Percentiles rank a stretch among this genome's conserved stretches.
These are phyloP conservation scores for Ditylenchus dipsaci DNA, from an alignment of 1,140 invertebrate genomes.

Conservation along the genomic window DNA sequence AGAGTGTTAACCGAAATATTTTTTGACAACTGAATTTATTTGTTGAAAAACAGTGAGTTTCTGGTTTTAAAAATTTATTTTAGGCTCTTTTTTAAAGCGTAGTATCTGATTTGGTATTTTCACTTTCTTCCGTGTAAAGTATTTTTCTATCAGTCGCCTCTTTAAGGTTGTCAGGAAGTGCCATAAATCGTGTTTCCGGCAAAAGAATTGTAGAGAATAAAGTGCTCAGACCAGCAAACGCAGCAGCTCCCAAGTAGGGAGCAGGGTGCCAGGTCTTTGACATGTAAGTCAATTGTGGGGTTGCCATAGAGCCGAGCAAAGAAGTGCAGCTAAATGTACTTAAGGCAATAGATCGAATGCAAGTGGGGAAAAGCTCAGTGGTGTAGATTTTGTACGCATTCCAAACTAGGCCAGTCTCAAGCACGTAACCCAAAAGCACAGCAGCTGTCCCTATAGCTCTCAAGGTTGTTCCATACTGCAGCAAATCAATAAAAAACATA, in stretches of 20 bases:
- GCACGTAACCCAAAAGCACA: slow-evolving; percentile 32
- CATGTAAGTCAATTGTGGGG: slow-evolving; percentile 37
- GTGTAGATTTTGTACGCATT: slow-evolving; percentile 45
- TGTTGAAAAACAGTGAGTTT: no score
- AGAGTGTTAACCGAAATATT: no score
- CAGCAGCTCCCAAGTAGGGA: slow-evolving; percentile 26
- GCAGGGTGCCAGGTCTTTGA: slow-evolving; percentile 37
- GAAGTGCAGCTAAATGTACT: slow-evolving; percentile 37
- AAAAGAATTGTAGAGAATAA: slow-evolving; percentile 22
- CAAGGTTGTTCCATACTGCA: background rate
- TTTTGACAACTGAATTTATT: no score
- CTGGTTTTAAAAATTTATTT: no score
- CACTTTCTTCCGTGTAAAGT: background rate
- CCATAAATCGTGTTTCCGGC: slow-evolving; percentile 27
- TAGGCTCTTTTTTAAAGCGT: no score
- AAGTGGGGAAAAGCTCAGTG: slow-evolving; percentile 41
- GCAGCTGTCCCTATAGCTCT: slow-evolving; percentile 21
- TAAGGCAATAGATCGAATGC: slow-evolving; percentile 37
- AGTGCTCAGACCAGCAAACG: slow-evolving; percentile 15
- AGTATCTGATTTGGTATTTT: no score
- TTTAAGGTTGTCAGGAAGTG: slow-evolving; percentile 27
- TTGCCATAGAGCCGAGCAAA: slow-evolving; percentile 22
- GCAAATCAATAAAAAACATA: slow-evolving; percentile 39
- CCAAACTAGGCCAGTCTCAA: slow-evolving; percentile 35
- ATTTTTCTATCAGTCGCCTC: slow-evolving; percentile 16